Evolutionary conservation across 1,140 invertebrate species (phyloP).

Genomic region (Mercenaria mercenaria): DNA sequence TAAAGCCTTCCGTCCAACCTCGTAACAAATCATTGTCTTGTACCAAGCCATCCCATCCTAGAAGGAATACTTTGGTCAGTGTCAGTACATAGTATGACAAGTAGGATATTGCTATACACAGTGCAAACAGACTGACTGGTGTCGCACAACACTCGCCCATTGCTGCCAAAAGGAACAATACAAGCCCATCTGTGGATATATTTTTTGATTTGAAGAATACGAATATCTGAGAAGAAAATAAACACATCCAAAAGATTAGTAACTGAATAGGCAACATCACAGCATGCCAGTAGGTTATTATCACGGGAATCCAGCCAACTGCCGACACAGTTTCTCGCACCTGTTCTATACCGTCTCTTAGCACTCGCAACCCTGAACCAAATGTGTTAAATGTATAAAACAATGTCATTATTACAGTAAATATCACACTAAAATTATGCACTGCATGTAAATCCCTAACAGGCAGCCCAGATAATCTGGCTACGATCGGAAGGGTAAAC

Average conservation of each 20-base stretch:
- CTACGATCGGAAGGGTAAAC: conserved; percentile 87
- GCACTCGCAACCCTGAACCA: conserved; percentile 84
- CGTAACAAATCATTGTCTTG: conserved; percentile 85
- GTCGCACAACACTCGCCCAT: conserved; percentile 87
- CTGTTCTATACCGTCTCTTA: conserved; percentile 81
- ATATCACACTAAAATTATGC: conserved; percentile 87
- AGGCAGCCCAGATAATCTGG: conserved; percentile 86
- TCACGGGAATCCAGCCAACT: conserved; percentile 84
- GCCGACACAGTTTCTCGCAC: conserved; percentile 77
- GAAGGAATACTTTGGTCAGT: conserved; percentile 86
- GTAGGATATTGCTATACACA: conserved; percentile 88
- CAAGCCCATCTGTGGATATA: conserved; percentile 82
- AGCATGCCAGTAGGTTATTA: conserved; percentile 85
- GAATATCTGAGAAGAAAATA: conserved; percentile 86
- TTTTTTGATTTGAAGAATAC: conserved; percentile 73
- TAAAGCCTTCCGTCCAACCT: conserved; percentile 88
- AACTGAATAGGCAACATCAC: conserved; percentile 87
- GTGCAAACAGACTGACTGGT: conserved; percentile 87
- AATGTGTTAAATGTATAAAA: conserved; percentile 87
- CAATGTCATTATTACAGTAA: conserved; percentile 85
- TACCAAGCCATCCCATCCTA: conserved; percentile 83
- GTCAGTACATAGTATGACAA: conserved; percentile 86
- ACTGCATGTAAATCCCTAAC: conserved; percentile 85
- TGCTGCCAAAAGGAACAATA: conserved; percentile 85
- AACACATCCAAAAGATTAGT: conserved; percentile 86